Conservation (phyloP, 2,113 vertebrate species). For the Chloropsis hardwickii region DNA sequence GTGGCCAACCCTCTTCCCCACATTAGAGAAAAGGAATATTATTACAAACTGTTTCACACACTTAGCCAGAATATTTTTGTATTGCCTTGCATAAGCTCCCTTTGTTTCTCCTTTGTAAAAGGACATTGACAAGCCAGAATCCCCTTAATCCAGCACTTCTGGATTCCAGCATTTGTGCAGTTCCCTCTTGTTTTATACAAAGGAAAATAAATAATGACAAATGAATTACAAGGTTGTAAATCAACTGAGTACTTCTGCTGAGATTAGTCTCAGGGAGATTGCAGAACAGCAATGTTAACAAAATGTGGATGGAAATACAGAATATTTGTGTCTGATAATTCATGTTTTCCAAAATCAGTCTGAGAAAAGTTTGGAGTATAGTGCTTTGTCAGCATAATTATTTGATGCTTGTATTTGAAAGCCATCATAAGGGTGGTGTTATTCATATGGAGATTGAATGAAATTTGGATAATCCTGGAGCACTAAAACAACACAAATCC, state of each 20-base stretch:
- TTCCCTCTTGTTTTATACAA: conserved; percentile 43
- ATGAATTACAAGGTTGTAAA: conserved; percentile 57
- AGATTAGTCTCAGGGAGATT: background rate
- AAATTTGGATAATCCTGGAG: background rate
- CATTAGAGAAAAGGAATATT: background rate
- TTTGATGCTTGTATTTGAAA: background rate
- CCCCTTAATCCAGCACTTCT: conserved; percentile 26
- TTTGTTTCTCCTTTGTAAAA: conserved; percentile 27
- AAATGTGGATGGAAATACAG: conserved; percentile 1
- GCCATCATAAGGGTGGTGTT: background rate
- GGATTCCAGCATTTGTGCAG: background rate
- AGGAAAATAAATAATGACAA: conserved; percentile 51
- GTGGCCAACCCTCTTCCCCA: background rate
- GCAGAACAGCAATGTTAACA: background rate
- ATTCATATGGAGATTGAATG: background rate
- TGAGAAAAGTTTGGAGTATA: background rate
- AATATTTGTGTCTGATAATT: conserved; percentile 4
- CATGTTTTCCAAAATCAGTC: background rate
- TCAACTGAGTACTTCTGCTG: conserved; percentile 40
- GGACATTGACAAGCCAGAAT: background rate
- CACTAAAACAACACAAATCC: background rate
- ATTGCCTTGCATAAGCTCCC: conserved; percentile 31
- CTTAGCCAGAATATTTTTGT: background rate
- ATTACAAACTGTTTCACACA: conserved; percentile 34
- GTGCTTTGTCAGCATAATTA: background rate